Conservation (phyloP, 2,797 vertebrate species). For the Lepidocolaptes lacrymiger region DNA sequence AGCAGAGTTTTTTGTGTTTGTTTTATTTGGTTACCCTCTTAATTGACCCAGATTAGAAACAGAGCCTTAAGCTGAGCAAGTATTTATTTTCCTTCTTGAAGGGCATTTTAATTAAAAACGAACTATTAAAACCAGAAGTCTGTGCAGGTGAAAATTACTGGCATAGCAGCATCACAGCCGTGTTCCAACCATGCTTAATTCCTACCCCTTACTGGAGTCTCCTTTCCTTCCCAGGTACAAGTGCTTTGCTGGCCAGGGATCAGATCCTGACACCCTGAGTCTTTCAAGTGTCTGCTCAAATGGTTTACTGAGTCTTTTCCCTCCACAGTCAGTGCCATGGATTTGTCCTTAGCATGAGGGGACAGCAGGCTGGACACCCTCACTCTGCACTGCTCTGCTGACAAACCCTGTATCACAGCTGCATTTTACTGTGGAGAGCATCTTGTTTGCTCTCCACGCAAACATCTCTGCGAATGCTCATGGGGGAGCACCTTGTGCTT, state of each 20-base stretch:
- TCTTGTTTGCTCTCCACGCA: not conserved
- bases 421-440: rapidly evolving
- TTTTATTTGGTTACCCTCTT: conserved; percentile 36
- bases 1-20: conserved; percentile 52
- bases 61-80: conserved; percentile 44
- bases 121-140: not conserved
- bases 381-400: not conserved
- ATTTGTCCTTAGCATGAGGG: not conserved
- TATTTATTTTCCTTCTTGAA: conserved; percentile 49
- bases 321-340: not conserved
- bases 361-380: not conserved
- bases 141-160: not conserved
- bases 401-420: rapidly evolving
- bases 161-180: not conserved
- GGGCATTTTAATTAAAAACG: conserved; percentile 35
- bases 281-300: not conserved
- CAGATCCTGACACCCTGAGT: not conserved
- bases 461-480: not conserved
- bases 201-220: not conserved
- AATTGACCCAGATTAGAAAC: conserved; percentile 35
- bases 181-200: not conserved
- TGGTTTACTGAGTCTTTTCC: not conserved
- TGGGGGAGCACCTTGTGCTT: not conserved
- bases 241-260: not conserved
- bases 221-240: not conserved